These are phyloP conservation scores for Ganaspis brasiliensis DNA, from an alignment of 2,888 invertebrate species.

Conservation along the genomic window DNA sequence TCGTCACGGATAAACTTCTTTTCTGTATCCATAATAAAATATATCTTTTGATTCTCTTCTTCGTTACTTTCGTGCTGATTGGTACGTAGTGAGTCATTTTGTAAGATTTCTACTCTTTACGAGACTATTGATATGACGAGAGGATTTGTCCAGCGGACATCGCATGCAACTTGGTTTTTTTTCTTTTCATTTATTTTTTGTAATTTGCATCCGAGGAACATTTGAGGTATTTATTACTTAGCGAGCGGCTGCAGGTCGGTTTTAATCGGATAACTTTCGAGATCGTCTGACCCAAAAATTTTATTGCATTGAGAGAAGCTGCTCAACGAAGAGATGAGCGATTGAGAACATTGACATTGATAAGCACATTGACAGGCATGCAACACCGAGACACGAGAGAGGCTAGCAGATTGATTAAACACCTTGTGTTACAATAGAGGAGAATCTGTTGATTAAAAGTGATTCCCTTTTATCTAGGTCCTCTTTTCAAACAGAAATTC, in stretches of 20 bases:
- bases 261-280: conserved; percentile 72
- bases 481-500: conserved; percentile 1
- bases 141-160: conserved; percentile 21
- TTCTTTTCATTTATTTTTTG: conserved; percentile 2
- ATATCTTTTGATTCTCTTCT: conserved; percentile 41
- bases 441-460: conserved; percentile 37
- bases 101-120: conserved; percentile 19
- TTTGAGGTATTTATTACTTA: conserved; percentile 34
- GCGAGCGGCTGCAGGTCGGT: conserved; percentile 58
- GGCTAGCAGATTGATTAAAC: conserved; percentile 60
- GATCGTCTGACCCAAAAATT: conserved; percentile 64
- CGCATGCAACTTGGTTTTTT: conserved; percentile 18
- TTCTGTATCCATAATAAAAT: conserved; percentile 37
- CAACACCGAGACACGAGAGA: conserved; percentile 71
- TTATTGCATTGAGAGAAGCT: conserved; percentile 59
- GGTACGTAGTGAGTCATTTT: conserved; percentile 32
- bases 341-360: conserved; percentile 70
- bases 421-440: conserved; percentile 23
- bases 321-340: conserved; percentile 58
- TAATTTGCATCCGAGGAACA: conserved; percentile 51
- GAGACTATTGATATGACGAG: conserved; percentile 36
- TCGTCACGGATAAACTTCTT: conserved; percentile 35
- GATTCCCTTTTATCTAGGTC: neutral
- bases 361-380: conserved; percentile 71
- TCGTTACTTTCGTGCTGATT: conserved; percentile 40